A percentile compares a stretch with the other conserved stretches of the same genome.
Evolutionary conservation across 2,113 vertebrate species (phyloP).

Genomic region (Acrocephalus kingi): DNA sequence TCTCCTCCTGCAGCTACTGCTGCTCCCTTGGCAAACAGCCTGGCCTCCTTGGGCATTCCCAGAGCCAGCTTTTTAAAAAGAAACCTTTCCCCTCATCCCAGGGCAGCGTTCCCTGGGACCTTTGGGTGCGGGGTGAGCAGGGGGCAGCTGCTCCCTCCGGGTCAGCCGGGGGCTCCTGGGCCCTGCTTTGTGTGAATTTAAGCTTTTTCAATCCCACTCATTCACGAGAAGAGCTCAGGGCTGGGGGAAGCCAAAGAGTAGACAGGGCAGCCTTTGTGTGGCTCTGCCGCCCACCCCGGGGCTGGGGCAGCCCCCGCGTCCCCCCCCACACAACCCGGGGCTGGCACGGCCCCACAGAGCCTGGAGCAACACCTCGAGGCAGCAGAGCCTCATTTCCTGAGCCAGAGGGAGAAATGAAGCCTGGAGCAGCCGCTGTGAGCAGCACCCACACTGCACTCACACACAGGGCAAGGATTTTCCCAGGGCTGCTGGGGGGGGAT

Average conservation of each 20-base stretch:
- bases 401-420: rapidly evolving
- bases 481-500: neutral
- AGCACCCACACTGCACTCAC: rapidly evolving
- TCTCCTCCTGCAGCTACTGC: neutral
- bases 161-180: neutral
- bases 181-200: neutral
- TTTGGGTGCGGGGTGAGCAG: neutral
- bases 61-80: neutral
- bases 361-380: rapidly evolving
- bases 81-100: neutral
- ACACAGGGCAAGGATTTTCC: neutral
- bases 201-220: conserved; percentile 53
- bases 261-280: conserved; percentile 21
- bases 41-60: neutral
- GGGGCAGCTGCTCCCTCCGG: neutral
- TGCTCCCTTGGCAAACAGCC: neutral
- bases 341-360: neutral
- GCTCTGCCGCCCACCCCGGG: neutral
- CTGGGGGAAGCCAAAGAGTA: neutral
- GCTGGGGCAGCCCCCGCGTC: neutral
- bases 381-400: neutral
- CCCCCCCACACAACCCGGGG: neutral
- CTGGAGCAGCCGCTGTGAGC: rapidly evolving
- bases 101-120: rapidly evolving
- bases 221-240: neutral